Evolutionary conservation across 2,113 vertebrate species (phyloP), one percentile per base, ranked within the genome.

Genomic region (Conger conger): DNA sequence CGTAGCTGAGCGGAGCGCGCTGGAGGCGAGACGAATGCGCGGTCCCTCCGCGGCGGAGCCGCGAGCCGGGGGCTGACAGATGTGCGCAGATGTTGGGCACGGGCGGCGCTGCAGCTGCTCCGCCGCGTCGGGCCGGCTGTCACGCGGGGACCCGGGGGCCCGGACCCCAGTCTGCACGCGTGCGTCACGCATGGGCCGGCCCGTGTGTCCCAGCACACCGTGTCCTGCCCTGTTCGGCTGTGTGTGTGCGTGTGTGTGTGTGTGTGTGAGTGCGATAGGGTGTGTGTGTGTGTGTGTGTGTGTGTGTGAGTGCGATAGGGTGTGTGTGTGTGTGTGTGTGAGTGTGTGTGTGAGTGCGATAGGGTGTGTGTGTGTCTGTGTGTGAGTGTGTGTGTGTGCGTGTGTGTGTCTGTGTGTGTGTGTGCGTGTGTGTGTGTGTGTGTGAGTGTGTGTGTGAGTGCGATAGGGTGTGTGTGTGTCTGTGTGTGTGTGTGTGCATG

Each of bases 401-500:
- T 37, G 77, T 53, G 40, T 17, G 17, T 83, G n/a, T 16, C 54
- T 16, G 54, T 4, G n/a, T n/a, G n/a, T n/a, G n/a, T n/a, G n/a
- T n/a, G n/a, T n/a, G n/a, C n/a, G n/a, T n/a, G n/a, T 42, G 40
- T 42, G 40, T 42, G 40, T 42, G 40, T 42, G 40, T 42, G 40
- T 42, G 40, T 8, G 40, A 4, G 40, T 42, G 40, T 42, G 40
- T 42, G 40, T 42, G 40, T 42, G 40, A 4, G 40, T 42, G 40
- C 8, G 40, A 8, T 8, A 16, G 54, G 0, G 54, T 16, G 54
- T 57, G 54, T 57, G 18, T 57, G 54, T 57, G 54, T 79, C 79
- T 93, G 87, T 85, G 81, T 88, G 82, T 81, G 15, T 45, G 38
- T 92, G 92, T 92, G 93, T 93, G 93, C n/a, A n/a, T 77, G 93